Evolutionary conservation across 30 jellyfish, hydroid and myxozoan genomes (phyloP).

Genomic region (Aurelia sp.): DNA sequence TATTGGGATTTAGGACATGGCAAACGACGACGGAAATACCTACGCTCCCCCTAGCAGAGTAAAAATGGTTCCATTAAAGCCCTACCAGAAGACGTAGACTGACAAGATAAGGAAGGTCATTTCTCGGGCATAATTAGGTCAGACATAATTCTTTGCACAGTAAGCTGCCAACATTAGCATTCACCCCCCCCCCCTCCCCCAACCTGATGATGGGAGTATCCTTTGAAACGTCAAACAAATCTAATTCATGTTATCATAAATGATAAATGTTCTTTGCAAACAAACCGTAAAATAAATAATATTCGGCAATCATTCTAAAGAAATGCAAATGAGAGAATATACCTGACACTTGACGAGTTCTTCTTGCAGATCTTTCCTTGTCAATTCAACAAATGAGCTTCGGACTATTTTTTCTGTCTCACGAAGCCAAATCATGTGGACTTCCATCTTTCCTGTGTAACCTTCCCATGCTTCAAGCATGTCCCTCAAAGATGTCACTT

Average conservation of each 20-base stretch:
- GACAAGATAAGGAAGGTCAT: too few relatives aligned
- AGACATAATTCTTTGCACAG: too few relatives aligned
- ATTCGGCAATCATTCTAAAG: not conserved
- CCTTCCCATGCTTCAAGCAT: conserved; percentile 86
- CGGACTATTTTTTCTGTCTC: conserved; percentile 67
- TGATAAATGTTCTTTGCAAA: not conserved
- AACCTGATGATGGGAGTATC: too few relatives aligned
- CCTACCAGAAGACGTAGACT: too few relatives aligned
- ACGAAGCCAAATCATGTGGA: conserved; percentile 87
- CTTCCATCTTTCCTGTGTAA: conserved; percentile 91
- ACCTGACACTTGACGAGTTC: conserved; percentile 76
- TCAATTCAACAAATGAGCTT: conserved; percentile 66
- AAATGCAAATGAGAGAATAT: not conserved
- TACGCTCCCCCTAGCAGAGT: too few relatives aligned
- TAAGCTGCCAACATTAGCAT: too few relatives aligned
- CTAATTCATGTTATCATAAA: too few relatives aligned
- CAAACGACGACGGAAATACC: not conserved
- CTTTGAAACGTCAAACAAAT: too few relatives aligned
- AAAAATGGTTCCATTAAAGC: too few relatives aligned
- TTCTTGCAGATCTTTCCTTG: conserved; percentile 56
- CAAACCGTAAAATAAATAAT: not conserved
- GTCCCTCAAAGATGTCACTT: conserved; percentile 42
- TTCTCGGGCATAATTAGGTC: too few relatives aligned
- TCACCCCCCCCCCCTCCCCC: too few relatives aligned
- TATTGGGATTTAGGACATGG: not conserved